These are phyloP conservation scores for Sebastes taczanowskii DNA, from an alignment of 2,797 vertebrate genomes.

Conservation along the genomic window DNA sequence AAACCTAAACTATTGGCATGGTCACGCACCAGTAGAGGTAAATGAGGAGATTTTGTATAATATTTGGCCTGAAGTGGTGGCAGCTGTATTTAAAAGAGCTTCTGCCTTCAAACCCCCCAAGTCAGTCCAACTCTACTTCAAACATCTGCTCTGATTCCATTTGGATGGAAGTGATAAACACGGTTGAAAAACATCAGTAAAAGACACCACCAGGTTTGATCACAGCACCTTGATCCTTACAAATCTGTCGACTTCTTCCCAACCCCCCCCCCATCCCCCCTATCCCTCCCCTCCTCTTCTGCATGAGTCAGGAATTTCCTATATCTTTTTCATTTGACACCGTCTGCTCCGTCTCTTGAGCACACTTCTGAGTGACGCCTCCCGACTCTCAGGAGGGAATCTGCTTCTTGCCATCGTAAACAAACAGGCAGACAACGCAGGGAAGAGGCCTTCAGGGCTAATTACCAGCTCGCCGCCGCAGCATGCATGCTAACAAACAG, in stretches of 20 bases:
- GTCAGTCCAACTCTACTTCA: not conserved
- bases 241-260: conserved; percentile 13
- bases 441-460: conserved; percentile 61
- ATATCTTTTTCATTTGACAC: conserved; percentile 40
- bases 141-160: not conserved
- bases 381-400: conserved; percentile 47
- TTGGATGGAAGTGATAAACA: not conserved
- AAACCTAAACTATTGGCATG: not conserved
- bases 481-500: conserved; percentile 44
- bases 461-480: conserved; percentile 58
- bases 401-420: conserved; percentile 51
- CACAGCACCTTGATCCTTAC: conserved; percentile 12
- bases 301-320: conserved; percentile 61
- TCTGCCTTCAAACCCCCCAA: not conserved
- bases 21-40: not conserved
- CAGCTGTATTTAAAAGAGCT: not conserved
- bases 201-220: conserved; percentile 14
- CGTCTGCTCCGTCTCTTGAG: conserved; percentile 40
- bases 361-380: conserved; percentile 44
- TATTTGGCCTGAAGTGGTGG: not conserved
- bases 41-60: not conserved
- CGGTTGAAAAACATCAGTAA: not conserved
- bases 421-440: conserved; percentile 63
- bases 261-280: too few species aligned
- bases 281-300: too few species aligned